phyloP scores from a whole-genome alignment of 2,797 vertebrate genomes.

The Lagocephalus sceleratus region DNA sequence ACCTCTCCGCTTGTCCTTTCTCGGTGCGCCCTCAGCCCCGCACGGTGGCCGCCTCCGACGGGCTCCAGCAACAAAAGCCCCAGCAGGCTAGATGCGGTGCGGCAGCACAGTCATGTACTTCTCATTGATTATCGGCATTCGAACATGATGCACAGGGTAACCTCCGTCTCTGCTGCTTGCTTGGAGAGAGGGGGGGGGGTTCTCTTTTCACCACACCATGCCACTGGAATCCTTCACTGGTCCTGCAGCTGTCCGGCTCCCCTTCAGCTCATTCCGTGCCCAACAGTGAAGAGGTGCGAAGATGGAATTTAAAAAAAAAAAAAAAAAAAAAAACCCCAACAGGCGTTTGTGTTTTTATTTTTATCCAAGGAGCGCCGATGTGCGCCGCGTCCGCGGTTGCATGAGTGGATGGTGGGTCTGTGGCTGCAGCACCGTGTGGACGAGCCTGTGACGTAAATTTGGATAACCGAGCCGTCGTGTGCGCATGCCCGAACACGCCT shows the following conservation, averaged over 20 bases:
- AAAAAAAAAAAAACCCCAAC: constrained; percentile 39
- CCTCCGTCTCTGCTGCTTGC: constrained; percentile 34
- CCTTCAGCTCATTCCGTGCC: constrained; percentile 42
- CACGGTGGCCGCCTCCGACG: constrained; percentile 45
- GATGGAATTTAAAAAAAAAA: constrained; percentile 23
- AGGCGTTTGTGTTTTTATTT: too few species aligned
- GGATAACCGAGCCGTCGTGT: constrained; percentile 43
- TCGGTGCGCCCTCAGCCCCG: constrained; percentile 54
- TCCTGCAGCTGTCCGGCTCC: constrained; percentile 18
- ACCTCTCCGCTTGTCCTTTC: constrained; percentile 64
- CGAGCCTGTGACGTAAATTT: constrained; percentile 73
- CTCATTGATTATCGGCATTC: constrained; percentile 63
- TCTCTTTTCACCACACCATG: constrained; percentile 52
- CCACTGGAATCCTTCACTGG: constrained; percentile 35
- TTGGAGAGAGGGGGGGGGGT: constrained; percentile 43
- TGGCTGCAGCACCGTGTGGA: constrained; percentile 58
- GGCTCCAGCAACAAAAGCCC: constrained; percentile 42
- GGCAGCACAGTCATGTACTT: constrained; percentile 64
- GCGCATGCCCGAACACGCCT: constrained; percentile 69
- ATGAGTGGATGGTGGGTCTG: constrained; percentile 66
- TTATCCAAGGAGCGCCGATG: constrained; percentile 42
- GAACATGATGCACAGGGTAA: constrained; percentile 65
- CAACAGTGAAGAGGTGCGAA: constrained; percentile 36
- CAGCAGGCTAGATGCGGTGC: constrained; percentile 56
- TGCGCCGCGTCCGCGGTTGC: constrained; percentile 62